Evolutionary conservation across 2,113 vertebrate species (phyloP), one percentile per base, ranked within the genome.

Genomic region (Ammodytes dubius): DNA sequence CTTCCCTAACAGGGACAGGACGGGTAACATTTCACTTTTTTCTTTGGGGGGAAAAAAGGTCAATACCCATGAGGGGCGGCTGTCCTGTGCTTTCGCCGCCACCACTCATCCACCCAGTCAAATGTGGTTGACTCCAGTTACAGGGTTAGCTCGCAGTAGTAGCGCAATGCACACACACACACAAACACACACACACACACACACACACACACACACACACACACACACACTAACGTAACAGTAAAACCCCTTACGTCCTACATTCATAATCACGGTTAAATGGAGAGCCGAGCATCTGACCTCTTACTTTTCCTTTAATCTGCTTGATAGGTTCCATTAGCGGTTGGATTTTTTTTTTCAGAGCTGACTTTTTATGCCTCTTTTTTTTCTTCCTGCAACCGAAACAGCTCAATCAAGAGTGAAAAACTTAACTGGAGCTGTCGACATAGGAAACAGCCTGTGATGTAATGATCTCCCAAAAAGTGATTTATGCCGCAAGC

Each of bases 1-100:
- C 47, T 84, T 79, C 77, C 80, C 80, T 74, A 59, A 0, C 64
- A 4, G 64, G 54, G 68, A 63, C 54, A 11, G 59, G 4, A 15
- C 58, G 39, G 89, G 37, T 92, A 91, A 90, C 78, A 84, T 94
- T 94, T 92, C 87, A 82, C 89, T 91, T 88, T 90, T 27, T 81
- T 86, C 83, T 85, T 52, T 70, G 84, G 78, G 57, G 17, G 74
- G 84, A 71, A 77, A 83, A 81, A 92, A 88, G 86, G 89, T 92
- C 88, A 89, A 47, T 54, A 70, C 80, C 35, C 87, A 7, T 2
- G 57, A 60, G 84, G 83, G 58, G 14, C 39, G 65, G 64, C 52
- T 58, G 40, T 39, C 0, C 14, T 65, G 65, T 69, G 35, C 57
- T 59, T 27, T 58, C 39, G 3, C 60, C 45, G 39, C 67, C 46